These are phyloP conservation scores for Synaphobranchus kaupii DNA, from an alignment of 2,797 vertebrate species.

Conservation along the genomic window DNA sequence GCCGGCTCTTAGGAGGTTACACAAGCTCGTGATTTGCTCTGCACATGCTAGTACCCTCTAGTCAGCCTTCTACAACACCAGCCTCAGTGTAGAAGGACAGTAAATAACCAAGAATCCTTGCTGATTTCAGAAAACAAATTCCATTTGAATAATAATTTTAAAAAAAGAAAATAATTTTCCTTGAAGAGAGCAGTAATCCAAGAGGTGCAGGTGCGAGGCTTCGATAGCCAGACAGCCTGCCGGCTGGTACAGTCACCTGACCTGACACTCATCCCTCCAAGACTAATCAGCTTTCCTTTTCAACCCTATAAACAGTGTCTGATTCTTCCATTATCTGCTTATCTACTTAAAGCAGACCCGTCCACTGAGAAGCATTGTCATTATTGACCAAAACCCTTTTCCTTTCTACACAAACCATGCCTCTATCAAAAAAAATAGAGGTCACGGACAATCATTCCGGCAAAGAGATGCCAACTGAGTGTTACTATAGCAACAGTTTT, in stretches of 20 bases:
- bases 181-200: constrained; percentile 42
- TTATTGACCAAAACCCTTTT: constrained; percentile 35
- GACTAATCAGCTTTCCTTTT: constrained; percentile 49
- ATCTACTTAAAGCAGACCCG: constrained; percentile 42
- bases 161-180: background rate
- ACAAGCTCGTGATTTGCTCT: background rate
- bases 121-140: constrained; percentile 28
- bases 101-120: background rate
- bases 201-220: constrained; percentile 42
- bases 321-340: constrained; percentile 47
- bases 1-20: too few species aligned
- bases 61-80: background rate
- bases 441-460: constrained; percentile 18
- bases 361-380: constrained; percentile 21
- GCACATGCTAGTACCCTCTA: background rate
- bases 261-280: constrained; percentile 26
- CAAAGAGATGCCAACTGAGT: background rate
- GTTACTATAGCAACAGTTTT: constrained; percentile 19
- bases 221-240: constrained; percentile 39
- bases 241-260: constrained; percentile 45
- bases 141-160: constrained; percentile 3
- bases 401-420: constrained; percentile 2
- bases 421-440: constrained; percentile 15
- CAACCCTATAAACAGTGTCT: constrained; percentile 40
- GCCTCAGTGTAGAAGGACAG: background rate